Percentiles rank a stretch among this genome's conserved stretches.
Evolutionary conservation across 2,113 vertebrate species (phyloP).

Genomic region (Poecilia latipinna): DNA sequence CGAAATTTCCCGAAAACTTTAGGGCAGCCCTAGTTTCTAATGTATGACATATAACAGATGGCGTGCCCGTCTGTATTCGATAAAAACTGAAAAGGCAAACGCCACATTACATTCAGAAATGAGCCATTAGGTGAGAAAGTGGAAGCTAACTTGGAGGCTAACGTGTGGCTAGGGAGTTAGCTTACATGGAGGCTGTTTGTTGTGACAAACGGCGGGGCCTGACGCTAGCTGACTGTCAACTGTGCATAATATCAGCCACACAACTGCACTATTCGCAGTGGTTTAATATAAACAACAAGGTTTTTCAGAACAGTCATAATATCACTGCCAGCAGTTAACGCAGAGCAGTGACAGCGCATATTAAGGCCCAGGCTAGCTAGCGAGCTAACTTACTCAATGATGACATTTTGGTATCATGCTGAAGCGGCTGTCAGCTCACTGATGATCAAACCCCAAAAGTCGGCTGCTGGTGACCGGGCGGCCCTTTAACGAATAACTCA

Average conservation of each 20-base stretch:
- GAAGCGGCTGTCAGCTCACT: not conserved
- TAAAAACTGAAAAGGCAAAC: not conserved
- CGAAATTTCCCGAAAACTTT: constrained; percentile 10
- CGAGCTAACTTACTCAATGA: constrained; percentile 70
- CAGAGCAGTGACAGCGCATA: constrained; percentile 61
- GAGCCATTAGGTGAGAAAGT: not conserved
- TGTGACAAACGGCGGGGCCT: constrained; percentile 39
- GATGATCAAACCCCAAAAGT: constrained; percentile 1
- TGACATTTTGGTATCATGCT: constrained; percentile 58
- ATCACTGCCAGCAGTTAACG: not conserved
- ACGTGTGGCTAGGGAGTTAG: constrained; percentile 24
- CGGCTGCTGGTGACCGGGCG: not conserved
- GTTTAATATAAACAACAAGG: fast-evolving
- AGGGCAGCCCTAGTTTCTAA: not conserved
- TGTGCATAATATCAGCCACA: not conserved
- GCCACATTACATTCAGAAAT: fast-evolving
- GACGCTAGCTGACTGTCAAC: not conserved
- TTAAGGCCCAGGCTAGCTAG: constrained; percentile 43
- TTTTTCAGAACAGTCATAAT: not conserved
- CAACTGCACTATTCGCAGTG: fast-evolving
- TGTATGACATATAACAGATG: not conserved
- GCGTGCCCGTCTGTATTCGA: fast-evolving
- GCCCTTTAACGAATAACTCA: constrained; percentile 72
- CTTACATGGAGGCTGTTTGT: constrained; percentile 38
- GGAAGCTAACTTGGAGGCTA: not conserved